Base-by-base conservation (phyloP, 2,888 invertebrate genomes). In the Blastobasis lacticolella region DNA sequence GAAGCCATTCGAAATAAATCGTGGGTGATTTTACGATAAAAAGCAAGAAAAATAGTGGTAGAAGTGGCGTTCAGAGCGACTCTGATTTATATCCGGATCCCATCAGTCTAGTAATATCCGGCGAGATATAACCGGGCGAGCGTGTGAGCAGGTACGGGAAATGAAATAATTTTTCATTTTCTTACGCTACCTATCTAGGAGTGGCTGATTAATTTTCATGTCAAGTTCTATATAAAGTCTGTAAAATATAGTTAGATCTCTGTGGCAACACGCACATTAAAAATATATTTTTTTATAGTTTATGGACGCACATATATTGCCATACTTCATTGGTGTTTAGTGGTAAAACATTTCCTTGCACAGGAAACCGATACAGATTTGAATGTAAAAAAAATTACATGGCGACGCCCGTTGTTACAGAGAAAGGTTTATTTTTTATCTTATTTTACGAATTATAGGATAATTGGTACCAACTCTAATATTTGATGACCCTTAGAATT, bases 61-160 rank as follows among this genome's bases (percentile, higher is more conserved):
- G 59, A 67, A 69, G 60, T 60, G 57, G 58, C 57, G 63, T 62
- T 67, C 60, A 59, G 58, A 57, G 57, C 55, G 59, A 65, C 67
- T 69, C 63, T 71, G 77, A 75, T 77, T 80, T 77, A 82, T 78
- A 73, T 78, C 82, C 81, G 77, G 75, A 66, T 74, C 68, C 64
- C 73, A 78, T 80, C 78, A 78, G 72, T 73, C 74, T 66, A 64
- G 72, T 64, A 74, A 78, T 78, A 77, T 77, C 77, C 78, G 78
- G 72, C 49, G 56, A 57, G 64, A 56, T 59, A 64, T 68, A 62
- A 62, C 69, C 70, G 68, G 62, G 54, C 43, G 57, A 48, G 48
- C 65, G 64, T 55, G 61, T 57, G 62, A 67, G 61, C 65, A 64
- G 65, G 62, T 68, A 54, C 56, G 55, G 75, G 75, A 77, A 74